Evolutionary conservation across 2,797 vertebrate species (phyloP).

Genomic region (Galago senegalensis): DNA sequence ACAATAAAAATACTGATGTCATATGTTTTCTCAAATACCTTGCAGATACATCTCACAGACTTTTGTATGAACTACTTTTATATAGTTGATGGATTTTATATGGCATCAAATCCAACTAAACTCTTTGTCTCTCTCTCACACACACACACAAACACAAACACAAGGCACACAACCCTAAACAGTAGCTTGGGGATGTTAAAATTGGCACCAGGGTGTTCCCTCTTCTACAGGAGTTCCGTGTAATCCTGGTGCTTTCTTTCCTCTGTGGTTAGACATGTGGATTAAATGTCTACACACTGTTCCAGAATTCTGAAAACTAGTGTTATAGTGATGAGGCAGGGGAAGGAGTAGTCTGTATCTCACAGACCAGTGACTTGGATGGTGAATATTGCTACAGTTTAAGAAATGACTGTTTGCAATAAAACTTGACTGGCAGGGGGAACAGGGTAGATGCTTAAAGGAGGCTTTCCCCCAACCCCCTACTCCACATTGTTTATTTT

Average conservation of each 20-base stretch:
- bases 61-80: background rate
- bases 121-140: no score
- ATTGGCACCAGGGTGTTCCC: slow-evolving; percentile 90
- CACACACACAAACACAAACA: no score
- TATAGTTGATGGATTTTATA: background rate
- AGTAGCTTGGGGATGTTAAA: slow-evolving; percentile 76
- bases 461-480: slow-evolving; percentile 37
- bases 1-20: background rate
- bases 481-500: slow-evolving; percentile 58
- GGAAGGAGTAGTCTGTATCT: slow-evolving; percentile 80
- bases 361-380: slow-evolving; percentile 82
- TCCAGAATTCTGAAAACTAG: slow-evolving; percentile 90
- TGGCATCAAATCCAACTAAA: background rate
- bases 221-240: slow-evolving; percentile 87
- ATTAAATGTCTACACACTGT: slow-evolving; percentile 95
- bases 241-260: slow-evolving; percentile 87
- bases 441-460: background rate
- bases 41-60: background rate
- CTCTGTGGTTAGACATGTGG: slow-evolving; percentile 92
- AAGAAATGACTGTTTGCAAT: background rate
- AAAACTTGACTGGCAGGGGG: background rate
- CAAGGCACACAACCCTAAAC: no score
- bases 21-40: slow-evolving; percentile 1
- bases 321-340: slow-evolving; percentile 89
- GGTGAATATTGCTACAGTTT: slow-evolving; percentile 25